A percentile compares a stretch with the other conserved stretches of the same genome.
Evolutionary conservation across 2,888 invertebrate genomes (phyloP).

Genomic region (Isoperla grammatica): DNA sequence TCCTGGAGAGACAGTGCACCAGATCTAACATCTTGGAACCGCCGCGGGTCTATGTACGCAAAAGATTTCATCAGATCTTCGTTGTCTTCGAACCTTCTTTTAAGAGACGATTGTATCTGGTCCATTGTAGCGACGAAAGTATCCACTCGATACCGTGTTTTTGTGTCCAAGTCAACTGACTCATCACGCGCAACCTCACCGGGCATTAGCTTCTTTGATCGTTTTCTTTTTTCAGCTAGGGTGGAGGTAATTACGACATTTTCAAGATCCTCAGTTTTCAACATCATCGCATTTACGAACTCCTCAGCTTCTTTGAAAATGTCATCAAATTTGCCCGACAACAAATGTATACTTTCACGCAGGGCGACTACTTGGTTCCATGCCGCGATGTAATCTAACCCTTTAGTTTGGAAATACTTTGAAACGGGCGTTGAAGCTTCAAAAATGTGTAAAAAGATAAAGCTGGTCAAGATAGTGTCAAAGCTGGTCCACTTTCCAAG

Average conservation of each 20-base stretch:
- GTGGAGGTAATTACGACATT: not conserved
- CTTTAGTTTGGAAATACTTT: not conserved
- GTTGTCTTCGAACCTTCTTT: not conserved
- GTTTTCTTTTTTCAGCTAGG: not conserved
- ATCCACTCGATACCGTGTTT: not conserved
- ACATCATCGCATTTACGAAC: not conserved
- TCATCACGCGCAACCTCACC: not conserved
- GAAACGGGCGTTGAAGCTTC: constrained; percentile 9
- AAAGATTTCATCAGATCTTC: not conserved
- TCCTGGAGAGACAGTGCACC: not conserved
- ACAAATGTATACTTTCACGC: not conserved
- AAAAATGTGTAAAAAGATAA: constrained; percentile 4
- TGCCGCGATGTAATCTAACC: constrained; percentile 1
- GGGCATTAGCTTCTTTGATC: not conserved
- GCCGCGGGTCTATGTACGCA: not conserved
- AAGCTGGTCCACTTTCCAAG: constrained; percentile 9
- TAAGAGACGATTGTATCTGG: not conserved
- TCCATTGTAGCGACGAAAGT: not conserved
- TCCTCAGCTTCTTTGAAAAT: constrained; percentile 6
- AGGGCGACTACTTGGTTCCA: constrained; percentile 7
- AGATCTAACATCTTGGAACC: not conserved
- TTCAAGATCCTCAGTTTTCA: not conserved
- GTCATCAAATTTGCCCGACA: not conserved
- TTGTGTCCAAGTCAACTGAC: not conserved
- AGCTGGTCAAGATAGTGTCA: constrained; percentile 2